These are phyloP conservation scores for Taurulus bubalis DNA, from an alignment of 2,113 vertebrate species.

Conservation along the genomic window DNA sequence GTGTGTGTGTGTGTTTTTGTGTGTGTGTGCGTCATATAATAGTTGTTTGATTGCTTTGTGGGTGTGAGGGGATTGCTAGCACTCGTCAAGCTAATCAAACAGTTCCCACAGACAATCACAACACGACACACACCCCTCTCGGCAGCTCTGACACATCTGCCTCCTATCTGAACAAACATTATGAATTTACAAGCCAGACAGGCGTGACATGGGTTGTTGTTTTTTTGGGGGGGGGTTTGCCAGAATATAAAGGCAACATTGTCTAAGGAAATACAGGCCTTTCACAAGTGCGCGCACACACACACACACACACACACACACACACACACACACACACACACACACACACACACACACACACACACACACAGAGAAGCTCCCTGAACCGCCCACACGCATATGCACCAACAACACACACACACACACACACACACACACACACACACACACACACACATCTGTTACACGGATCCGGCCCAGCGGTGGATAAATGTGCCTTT, in stretches of 20 bases:
- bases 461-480: conserved; percentile 73
- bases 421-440: conserved; percentile 61
- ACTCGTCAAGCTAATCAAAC: conserved; percentile 76
- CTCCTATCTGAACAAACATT: conserved; percentile 62
- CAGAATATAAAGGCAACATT: conserved; percentile 59
- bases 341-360: conserved; percentile 30
- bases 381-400: conserved; percentile 44
- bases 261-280: conserved; percentile 60
- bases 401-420: conserved; percentile 38
- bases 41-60: conserved; percentile 74
- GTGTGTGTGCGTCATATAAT: conserved; percentile 36
- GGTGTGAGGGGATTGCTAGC: conserved; percentile 69
- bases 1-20: neutral
- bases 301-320: conserved; percentile 18
- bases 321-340: conserved; percentile 24
- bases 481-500: conserved; percentile 78
- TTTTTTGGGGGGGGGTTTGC: too few species aligned
- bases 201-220: conserved; percentile 29
- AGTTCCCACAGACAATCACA: conserved; percentile 73
- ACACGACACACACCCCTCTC: conserved; percentile 68
- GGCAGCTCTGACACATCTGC: conserved; percentile 64
- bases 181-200: conserved; percentile 55
- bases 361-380: conserved; percentile 23
- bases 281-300: conserved; percentile 53
- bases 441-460: conserved; percentile 70